These are phyloP conservation scores for Octomys mimax DNA, from an alignment of 2,797 vertebrate genomes.

Conservation along the genomic window DNA sequence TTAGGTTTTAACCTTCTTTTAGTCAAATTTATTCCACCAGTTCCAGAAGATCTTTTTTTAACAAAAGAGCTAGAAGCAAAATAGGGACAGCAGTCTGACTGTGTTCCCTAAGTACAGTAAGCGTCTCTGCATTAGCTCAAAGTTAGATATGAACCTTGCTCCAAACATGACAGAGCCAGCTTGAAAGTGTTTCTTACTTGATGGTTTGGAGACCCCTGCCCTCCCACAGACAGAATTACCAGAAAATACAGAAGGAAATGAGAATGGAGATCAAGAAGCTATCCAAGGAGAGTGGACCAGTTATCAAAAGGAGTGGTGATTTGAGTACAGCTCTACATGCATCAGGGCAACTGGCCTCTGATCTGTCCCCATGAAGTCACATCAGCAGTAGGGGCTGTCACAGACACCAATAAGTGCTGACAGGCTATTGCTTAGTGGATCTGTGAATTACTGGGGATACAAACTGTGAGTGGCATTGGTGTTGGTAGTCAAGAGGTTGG, in stretches of 20 bases:
- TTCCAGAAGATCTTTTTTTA: constrained; percentile 42
- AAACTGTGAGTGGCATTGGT: background rate
- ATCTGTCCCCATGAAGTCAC: background rate
- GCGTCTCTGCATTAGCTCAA: background rate
- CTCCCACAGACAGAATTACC: constrained; percentile 42
- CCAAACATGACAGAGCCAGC: background rate
- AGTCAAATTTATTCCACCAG: background rate
- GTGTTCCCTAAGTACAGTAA: background rate
- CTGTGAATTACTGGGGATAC: background rate
- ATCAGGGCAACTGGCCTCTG: background rate
- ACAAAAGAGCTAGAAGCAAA: constrained; percentile 37
- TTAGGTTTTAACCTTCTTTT: constrained; percentile 35
- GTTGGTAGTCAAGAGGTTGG: background rate
- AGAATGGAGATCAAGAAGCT: background rate
- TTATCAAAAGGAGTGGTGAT: background rate
- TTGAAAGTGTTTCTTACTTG: background rate
- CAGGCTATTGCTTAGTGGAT: background rate
- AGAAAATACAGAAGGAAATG: constrained; percentile 23
- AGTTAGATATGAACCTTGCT: background rate
- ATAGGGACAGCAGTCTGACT: background rate
- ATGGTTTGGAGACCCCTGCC: background rate
- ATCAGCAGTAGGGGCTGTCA: background rate
- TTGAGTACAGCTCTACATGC: background rate
- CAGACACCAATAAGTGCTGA: background rate
- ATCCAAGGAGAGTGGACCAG: background rate